phyloP scores from a whole-genome alignment of 2,888 invertebrate species.

The Leptopilina drosophilae region DNA sequence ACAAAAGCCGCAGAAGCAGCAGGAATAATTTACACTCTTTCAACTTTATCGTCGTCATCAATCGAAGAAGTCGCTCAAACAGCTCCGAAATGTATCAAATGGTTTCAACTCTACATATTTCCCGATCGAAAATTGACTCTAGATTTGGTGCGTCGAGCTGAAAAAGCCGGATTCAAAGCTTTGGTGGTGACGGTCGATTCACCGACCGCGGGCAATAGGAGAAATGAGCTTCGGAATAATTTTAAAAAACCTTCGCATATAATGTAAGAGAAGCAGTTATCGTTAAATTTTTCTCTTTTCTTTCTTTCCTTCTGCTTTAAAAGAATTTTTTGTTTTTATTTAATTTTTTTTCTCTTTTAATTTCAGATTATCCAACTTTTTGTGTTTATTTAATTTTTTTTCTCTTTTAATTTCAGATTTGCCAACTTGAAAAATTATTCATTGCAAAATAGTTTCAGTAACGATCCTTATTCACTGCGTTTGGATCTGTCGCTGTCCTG shows the following conservation, averaged over 20 bases:
- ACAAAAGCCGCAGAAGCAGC: constrained; percentile 85
- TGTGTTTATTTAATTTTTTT: neutral
- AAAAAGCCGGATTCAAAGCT: constrained; percentile 90
- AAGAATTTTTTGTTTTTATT: neutral
- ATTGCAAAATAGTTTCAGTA: neutral
- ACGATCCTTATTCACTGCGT: neutral
- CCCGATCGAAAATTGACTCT: constrained; percentile 86
- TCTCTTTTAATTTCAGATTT: constrained; percentile 7
- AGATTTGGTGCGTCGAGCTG: constrained; percentile 86
- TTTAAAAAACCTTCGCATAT: constrained; percentile 90
- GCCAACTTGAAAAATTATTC: constrained; percentile 18
- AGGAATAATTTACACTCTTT: constrained; percentile 88
- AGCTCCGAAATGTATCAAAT: constrained; percentile 87
- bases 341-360: neutral
- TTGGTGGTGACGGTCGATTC: constrained; percentile 93
- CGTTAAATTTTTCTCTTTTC: neutral
- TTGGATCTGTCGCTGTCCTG: constrained; percentile 92
- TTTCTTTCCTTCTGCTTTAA: neutral
- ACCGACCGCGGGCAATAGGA: constrained; percentile 89
- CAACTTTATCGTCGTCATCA: constrained; percentile 91
- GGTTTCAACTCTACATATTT: constrained; percentile 96
- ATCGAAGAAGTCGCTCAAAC: constrained; percentile 91
- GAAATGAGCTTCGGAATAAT: constrained; percentile 89
- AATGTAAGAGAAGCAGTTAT: constrained; percentile 77
- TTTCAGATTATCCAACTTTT: constrained; percentile 15